Conservation (phyloP, 1,140 invertebrate species). For the Thaumetopoea pityocampa region DNA sequence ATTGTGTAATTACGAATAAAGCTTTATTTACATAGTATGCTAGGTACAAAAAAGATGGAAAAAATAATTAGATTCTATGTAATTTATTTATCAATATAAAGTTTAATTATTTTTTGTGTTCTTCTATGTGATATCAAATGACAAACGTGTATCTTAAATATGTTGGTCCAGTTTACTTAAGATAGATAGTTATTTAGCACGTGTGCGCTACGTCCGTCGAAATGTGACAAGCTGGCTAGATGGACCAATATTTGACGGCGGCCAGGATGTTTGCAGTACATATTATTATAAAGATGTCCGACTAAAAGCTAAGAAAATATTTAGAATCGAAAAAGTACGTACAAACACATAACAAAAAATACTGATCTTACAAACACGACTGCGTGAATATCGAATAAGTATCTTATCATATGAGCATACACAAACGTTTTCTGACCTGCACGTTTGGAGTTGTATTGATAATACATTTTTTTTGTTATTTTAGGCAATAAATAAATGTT, state of each 20-base stretch:
- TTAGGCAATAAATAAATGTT: constrained; percentile 35
- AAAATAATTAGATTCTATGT: too few relatives aligned
- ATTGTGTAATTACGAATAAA: too few relatives aligned
- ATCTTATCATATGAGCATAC: constrained; percentile 37
- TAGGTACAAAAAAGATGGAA: too few relatives aligned
- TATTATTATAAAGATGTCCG: constrained; percentile 44
- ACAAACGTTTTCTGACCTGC: constrained; percentile 34
- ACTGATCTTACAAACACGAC: constrained; percentile 19
- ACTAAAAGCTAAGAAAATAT: constrained; percentile 63
- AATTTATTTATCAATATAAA: too few relatives aligned
- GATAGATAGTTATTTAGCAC: constrained; percentile 54
- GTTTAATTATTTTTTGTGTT: too few relatives aligned
- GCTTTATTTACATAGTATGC: too few relatives aligned
- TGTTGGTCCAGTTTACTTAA: constrained; percentile 3
- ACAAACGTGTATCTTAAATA: too few relatives aligned
- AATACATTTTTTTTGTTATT: constrained; percentile 33
- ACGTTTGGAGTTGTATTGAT: constrained; percentile 20
- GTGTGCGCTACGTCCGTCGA: constrained; percentile 55
- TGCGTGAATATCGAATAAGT: constrained; percentile 12
- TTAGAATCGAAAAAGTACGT: constrained; percentile 41
- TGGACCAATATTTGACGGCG: constrained; percentile 51
- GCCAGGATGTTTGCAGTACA: constrained; percentile 63
- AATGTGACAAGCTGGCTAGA: constrained; percentile 31
- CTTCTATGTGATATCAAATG: too few relatives aligned
- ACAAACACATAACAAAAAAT: constrained; percentile 36